Evolutionary conservation across 2,113 vertebrate species (phyloP), one percentile per base, ranked within the genome.

Genomic region (Corythoichthys intestinalis): DNA sequence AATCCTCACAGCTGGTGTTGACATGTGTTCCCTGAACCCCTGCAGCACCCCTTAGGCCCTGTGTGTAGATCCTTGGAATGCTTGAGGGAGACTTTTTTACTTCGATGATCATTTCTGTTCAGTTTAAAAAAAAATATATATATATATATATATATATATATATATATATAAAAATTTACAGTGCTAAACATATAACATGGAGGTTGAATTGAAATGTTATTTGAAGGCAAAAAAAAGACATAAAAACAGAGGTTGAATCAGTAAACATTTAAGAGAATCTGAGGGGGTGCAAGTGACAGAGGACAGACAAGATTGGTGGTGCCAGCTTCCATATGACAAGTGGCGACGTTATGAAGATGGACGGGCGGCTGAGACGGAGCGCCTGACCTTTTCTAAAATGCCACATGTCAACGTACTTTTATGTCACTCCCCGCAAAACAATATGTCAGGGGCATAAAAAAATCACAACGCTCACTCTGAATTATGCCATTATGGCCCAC

Each of bases 331-430:
- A 88, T 91, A 89, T 93, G 92, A 93, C 92, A 92, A 90, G 92
- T 88, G 90, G 88, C 91, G 86, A 90, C 70, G 91, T 92, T 93
- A 93, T 93, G 91, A 92, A 93, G 92, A 93, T 88, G 91, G 92
- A 93, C 92, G 91, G 89, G 89, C 85, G 70, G 85, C 85, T 68
- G 65, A 94, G 94, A 95, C 92, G 93, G 94, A 91, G 90, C 91
- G 92, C 89, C 89, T 97, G 96, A 98, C 97, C 95, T 98, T 98
- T 98, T 94, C 94, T 94, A 97, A 98, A 90, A 98, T 98, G 96
- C 94, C 97, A 98, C 95, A 94, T 96, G 96, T 96, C 97, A 97
- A 91, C 83, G 90, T 93, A 94, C 95, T 96, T 98, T 98, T 98
- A 98, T 95, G 96, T 98, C 96, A 97, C 94, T 95, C 94, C 91